Percentiles rank a stretch among this genome's conserved stretches.
Conservation (phyloP, 2,113 vertebrate species). For the Brienomyrus longianalis region DNA sequence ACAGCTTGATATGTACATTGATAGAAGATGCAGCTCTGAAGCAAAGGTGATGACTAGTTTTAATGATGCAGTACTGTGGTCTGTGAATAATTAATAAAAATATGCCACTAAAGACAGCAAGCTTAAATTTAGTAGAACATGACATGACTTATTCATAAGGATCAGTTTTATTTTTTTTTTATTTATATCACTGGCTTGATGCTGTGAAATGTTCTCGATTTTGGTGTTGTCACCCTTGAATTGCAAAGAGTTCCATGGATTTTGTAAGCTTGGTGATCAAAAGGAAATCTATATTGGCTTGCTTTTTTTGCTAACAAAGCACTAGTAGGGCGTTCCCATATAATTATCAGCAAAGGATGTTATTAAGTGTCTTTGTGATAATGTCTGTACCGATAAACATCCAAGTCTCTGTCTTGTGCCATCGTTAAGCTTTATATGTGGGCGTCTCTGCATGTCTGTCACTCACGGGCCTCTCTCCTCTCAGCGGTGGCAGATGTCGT, state of each 20-base stretch:
- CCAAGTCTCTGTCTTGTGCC: not conserved
- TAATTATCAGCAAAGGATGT: not conserved
- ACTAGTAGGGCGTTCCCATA: not conserved
- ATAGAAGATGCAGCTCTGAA: not conserved
- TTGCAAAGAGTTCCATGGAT: not conserved
- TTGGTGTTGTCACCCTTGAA: not conserved
- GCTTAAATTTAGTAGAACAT: not conserved
- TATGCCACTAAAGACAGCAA: not conserved
- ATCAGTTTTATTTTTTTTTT: not conserved
- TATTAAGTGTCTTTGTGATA: not conserved
- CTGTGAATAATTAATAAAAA: not conserved
- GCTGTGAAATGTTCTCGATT: not conserved
- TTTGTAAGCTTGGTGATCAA: not conserved
- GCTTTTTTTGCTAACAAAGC: not conserved
- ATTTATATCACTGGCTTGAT: not conserved
- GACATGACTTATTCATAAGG: not conserved
- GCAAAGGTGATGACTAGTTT: not conserved
- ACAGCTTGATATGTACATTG: not conserved
- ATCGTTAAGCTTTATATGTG: not conserved
- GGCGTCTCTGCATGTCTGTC: not conserved
- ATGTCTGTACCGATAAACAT: not conserved
- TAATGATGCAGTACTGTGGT: not conserved
- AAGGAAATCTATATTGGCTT: not conserved
- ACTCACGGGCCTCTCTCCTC: conserved; percentile 13
- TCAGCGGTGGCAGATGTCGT: conserved; percentile 66